Conservation (phyloP, 2,113 vertebrate species). For the Bujurquina vittata region DNA sequence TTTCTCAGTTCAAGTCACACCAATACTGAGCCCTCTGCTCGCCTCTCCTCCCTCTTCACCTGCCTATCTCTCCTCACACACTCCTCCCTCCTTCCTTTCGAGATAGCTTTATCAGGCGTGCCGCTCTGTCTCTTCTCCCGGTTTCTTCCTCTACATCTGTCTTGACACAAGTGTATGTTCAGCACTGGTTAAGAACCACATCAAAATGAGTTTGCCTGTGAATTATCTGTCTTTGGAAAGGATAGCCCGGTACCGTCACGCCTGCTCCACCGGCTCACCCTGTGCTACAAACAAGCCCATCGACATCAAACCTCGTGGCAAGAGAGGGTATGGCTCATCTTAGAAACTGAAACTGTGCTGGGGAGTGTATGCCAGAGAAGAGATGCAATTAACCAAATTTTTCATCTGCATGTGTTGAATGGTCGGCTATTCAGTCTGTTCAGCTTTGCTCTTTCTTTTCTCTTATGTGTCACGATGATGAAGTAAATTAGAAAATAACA, state of each 20-base stretch:
- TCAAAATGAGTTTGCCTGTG: conserved; percentile 90
- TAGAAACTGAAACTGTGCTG: conserved; percentile 22
- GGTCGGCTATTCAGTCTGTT: background rate
- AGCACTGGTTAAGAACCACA: background rate
- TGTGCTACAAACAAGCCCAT: conserved; percentile 95
- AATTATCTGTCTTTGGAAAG: conserved; percentile 86
- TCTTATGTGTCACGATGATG: background rate
- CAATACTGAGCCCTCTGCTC: conserved; percentile 33
- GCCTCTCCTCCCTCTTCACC: conserved; percentile 20
- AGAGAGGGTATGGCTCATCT: conserved; percentile 83
- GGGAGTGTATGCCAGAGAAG: background rate
- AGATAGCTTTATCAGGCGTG: conserved; percentile 34
- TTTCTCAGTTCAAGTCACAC: conserved; percentile 44
- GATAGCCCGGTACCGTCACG: conserved; percentile 85
- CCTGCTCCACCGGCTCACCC: conserved; percentile 87
- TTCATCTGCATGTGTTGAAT: background rate
- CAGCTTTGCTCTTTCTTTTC: background rate
- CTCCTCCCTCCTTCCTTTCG: background rate
- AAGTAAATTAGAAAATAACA: background rate
- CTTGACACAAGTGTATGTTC: conserved; percentile 23
- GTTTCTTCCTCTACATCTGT: conserved; percentile 2
- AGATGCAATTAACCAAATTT: background rate
- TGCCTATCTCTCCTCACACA: conserved; percentile 15
- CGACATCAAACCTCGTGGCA: conserved; percentile 91
- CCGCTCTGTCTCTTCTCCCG: conserved; percentile 1